Evolutionary conservation across 92 coral and sea anemone species (phyloP).

Genomic region (Pocillopora grandis): DNA sequence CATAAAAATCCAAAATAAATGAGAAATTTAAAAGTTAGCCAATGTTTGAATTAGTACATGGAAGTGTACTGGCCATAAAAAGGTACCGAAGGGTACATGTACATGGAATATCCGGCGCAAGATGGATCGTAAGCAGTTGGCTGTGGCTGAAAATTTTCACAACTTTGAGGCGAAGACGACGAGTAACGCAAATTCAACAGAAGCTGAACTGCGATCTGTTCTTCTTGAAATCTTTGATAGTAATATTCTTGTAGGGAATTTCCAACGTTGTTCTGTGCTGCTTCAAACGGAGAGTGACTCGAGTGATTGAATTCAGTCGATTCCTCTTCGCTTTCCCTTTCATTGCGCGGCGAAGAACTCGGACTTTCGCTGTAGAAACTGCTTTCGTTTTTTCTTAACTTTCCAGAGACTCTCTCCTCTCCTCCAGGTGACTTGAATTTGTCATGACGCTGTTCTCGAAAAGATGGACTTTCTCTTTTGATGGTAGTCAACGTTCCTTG

Average conservation of each 20-base stretch:
- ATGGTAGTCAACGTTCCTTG: slow-evolving; percentile 39
- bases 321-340: slow-evolving; percentile 62
- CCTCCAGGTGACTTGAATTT: slow-evolving; percentile 23
- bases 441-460: slow-evolving; percentile 3
- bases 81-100: slow-evolving; percentile 42
- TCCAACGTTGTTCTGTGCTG: slow-evolving; percentile 51
- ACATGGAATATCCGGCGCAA: slow-evolving; percentile 35
- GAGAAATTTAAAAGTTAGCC: neutral
- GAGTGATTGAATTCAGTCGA: slow-evolving; percentile 55
- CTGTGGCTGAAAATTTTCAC: slow-evolving; percentile 42
- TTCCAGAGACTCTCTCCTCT: slow-evolving; percentile 29
- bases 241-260: slow-evolving; percentile 71
- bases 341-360: slow-evolving; percentile 68
- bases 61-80: slow-evolving; percentile 37
- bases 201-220: slow-evolving; percentile 90
- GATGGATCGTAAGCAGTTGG: slow-evolving; percentile 37
- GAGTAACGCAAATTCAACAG: slow-evolving; percentile 87
- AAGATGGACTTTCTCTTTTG: slow-evolving; percentile 28
- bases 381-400: slow-evolving; percentile 37
- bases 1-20: neutral
- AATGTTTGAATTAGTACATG: slow-evolving; percentile 20
- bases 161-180: slow-evolving; percentile 52
- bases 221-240: slow-evolving; percentile 93
- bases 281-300: slow-evolving; percentile 58
- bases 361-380: slow-evolving; percentile 51